A percentile compares a stretch with the other conserved stretches of the same genome.
Evolutionary conservation across 2,888 invertebrate species (phyloP).

Genomic region (Griposia aprilina): DNA sequence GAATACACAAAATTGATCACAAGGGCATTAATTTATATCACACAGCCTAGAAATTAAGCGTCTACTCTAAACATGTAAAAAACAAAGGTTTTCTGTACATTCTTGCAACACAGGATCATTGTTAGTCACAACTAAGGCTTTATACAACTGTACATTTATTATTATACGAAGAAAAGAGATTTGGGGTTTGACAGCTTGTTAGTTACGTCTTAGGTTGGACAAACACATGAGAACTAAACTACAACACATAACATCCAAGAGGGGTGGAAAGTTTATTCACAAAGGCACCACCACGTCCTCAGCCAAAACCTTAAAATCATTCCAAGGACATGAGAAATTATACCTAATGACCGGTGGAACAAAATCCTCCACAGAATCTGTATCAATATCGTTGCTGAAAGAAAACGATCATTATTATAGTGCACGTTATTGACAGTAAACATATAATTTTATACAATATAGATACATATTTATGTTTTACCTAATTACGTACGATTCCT

Average conservation of each 20-base stretch:
- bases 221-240: conserved; percentile 45
- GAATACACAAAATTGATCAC: not conserved
- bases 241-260: conserved; percentile 64
- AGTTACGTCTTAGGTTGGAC: conserved; percentile 62
- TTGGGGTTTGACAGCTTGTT: conserved; percentile 58
- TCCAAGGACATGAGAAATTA: conserved; percentile 70
- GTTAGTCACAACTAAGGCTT: conserved; percentile 66
- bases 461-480: conserved; percentile 73
- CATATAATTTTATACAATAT: conserved; percentile 62
- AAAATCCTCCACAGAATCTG: conserved; percentile 77
- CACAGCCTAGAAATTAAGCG: conserved; percentile 44
- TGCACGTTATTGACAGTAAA: conserved; percentile 70
- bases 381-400: conserved; percentile 88
- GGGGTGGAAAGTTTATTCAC: conserved; percentile 76
- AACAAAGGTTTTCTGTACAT: conserved; percentile 46
- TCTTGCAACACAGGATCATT: conserved; percentile 34
- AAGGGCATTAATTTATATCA: conserved; percentile 8
- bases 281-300: conserved; percentile 71
- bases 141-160: conserved; percentile 52
- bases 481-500: conserved; percentile 83
- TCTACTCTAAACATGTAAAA: conserved; percentile 33
- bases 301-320: conserved; percentile 75
- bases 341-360: conserved; percentile 86
- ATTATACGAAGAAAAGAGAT: conserved; percentile 43
- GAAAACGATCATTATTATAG: conserved; percentile 77